Evolutionary conservation across 1,140 invertebrate species (phyloP), one percentile per base, ranked within the genome.

Genomic region (Magallana gigas): DNA sequence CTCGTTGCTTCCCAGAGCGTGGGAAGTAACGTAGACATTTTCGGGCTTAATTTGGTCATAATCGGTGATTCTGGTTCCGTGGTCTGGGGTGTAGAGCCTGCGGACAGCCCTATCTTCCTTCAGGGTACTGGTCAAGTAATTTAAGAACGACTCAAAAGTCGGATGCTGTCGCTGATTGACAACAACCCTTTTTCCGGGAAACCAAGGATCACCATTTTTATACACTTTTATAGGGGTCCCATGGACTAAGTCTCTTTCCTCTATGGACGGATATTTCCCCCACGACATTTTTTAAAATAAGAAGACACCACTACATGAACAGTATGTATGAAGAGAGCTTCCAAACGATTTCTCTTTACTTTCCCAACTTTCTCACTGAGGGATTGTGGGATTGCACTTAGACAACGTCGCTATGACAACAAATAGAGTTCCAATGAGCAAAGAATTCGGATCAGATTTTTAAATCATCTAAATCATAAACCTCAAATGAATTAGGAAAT

Each of bases 191-290:
- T 87, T 84, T 8, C 85, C 81, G 6, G 29, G 9, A 87, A 71
- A 87, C 68, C 83, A 36, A 8, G 36, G n/a, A 84, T 87, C 82
- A 29, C 86, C 86, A 84, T 87, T 87, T 60, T 56, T 12, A 83
- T 71, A 83, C 16, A 87, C 81, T 36, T 56, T 16, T n/a, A 87
- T 64, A 56, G 68, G 18, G 68, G 62, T 87, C 48, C 81, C 81
- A 7, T 81, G 14, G 9, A n/a, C 59, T 59, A 84, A 71, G 68
- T 59, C 62, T 36, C 82, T 83, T 36, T 59, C 59, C 57, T 87
- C 81, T 48, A 87, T 87, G 12, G 86, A 84, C 58, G 81, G 86
- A 16, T 76, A 76, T 76, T 76, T 76, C 56, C 29, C 68, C 68
- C 68, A 76, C 23, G 68, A 76, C 68, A 76, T 76, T 76, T 18